A percentile compares a stretch with the other conserved stretches of the same genome.
Conservation (phyloP, 2,113 vertebrate genomes). For the Psilopogon haemacephalus region DNA sequence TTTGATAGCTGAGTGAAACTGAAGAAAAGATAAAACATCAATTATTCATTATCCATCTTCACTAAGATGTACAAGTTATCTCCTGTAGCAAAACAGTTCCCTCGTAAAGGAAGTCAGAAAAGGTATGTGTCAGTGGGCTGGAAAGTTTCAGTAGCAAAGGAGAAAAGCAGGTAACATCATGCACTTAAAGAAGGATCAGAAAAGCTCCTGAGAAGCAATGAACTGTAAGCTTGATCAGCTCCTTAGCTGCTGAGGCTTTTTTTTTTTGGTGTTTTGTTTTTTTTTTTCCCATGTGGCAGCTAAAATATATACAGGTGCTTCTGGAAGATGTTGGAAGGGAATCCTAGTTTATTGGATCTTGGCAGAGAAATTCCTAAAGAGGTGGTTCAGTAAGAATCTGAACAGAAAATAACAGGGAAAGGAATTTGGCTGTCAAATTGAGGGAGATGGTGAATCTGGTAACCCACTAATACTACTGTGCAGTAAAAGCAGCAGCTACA, state of each 20-base stretch:
- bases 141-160: neutral
- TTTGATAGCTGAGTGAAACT: neutral
- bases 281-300: neutral
- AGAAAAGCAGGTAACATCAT: neutral
- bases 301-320: neutral
- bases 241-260: neutral
- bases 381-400: neutral
- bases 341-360: neutral
- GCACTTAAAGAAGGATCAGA: neutral
- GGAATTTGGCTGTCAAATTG: neutral
- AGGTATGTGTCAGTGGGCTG: neutral
- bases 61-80: neutral
- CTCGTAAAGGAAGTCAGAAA: neutral
- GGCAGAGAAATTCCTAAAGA: neutral
- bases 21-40: neutral
- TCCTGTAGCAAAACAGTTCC: neutral
- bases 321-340: neutral
- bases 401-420: neutral
- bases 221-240: neutral
- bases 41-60: slow-evolving; percentile 2
- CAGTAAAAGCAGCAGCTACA: neutral
- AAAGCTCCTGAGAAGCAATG: neutral
- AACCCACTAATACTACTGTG: neutral
- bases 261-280: neutral
- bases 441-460: neutral